These are phyloP conservation scores for Gryllus bimaculatus DNA, from an alignment of 1,140 invertebrate genomes.

Conservation along the genomic window DNA sequence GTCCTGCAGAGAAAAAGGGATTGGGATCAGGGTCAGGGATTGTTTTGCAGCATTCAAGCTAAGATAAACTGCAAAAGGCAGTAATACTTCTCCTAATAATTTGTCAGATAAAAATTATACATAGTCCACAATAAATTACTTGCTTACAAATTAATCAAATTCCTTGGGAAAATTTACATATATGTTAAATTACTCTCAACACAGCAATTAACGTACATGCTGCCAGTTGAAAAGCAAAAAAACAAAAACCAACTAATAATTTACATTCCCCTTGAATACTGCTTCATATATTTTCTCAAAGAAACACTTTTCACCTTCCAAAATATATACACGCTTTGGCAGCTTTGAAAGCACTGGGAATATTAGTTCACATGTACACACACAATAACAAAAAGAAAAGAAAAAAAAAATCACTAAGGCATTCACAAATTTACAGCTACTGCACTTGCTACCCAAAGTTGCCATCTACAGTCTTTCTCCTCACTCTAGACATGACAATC, in stretches of 20 bases:
- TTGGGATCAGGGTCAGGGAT: not conserved
- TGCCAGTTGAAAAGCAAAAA: not conserved
- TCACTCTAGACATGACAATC: not conserved
- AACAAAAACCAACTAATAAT: not conserved
- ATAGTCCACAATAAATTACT: not conserved
- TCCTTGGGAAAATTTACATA: not conserved
- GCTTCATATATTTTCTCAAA: conserved; percentile 5
- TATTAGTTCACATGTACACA: conserved; percentile 5
- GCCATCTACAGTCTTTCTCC: not conserved
- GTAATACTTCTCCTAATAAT: not conserved
- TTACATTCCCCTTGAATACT: not conserved
- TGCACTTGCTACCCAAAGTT: not conserved
- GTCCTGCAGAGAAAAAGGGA: not conserved
- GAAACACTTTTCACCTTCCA: not conserved
- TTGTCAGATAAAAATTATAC: not conserved
- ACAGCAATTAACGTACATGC: not conserved
- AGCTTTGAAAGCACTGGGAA: conserved; percentile 3
- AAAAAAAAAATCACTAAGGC: not conserved
- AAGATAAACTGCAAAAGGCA: not conserved
- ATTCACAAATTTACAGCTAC: not conserved
- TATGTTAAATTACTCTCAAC: not conserved
- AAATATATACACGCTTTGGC: conserved; percentile 1
- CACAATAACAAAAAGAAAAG: not conserved
- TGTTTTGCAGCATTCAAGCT: not conserved
- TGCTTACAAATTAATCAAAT: not conserved